Evolutionary conservation across 2,888 invertebrate genomes (phyloP).

Genomic region (Netelia inedita): DNA sequence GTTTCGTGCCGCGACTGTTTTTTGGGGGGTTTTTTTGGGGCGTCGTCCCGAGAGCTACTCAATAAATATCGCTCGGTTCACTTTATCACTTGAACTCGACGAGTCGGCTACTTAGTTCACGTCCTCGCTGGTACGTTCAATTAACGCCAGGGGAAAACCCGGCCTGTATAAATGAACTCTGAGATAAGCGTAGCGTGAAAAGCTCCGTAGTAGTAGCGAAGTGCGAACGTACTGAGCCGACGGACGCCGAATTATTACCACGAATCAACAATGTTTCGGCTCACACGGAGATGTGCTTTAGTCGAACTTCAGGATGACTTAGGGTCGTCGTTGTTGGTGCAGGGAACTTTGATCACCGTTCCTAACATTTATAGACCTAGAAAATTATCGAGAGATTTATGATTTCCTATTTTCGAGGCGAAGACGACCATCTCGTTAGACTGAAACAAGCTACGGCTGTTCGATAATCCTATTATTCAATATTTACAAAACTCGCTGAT

Average conservation of each 20-base stretch:
- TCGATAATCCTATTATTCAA: not conserved
- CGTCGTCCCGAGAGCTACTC: conserved; percentile 68
- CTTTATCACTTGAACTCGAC: conserved; percentile 75
- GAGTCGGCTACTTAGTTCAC: conserved; percentile 76
- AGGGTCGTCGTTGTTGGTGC: not conserved
- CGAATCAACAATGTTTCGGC: conserved; percentile 36
- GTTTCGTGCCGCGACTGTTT: not conserved
- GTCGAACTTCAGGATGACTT: not conserved
- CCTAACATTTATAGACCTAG: not conserved
- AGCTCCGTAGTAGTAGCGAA: conserved; percentile 58
- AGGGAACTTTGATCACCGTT: not conserved
- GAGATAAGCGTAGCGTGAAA: conserved; percentile 63
- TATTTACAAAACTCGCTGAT: not conserved
- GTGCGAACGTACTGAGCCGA: conserved; percentile 49
- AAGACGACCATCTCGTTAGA: not conserved
- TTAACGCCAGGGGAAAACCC: conserved; percentile 72
- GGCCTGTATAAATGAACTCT: conserved; percentile 39
- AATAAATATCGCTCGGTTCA: conserved; percentile 80
- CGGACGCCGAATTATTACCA: conserved; percentile 10
- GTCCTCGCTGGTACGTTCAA: conserved; percentile 74
- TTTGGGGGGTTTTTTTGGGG: not conserved
- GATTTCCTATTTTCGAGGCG: not conserved
- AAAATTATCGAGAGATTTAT: conserved; percentile 37
- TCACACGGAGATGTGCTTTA: conserved; percentile 3
- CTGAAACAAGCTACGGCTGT: not conserved